These are phyloP conservation scores for Cyclargus thomasi DNA, from an alignment of 1,140 invertebrate species.

Conservation along the genomic window DNA sequence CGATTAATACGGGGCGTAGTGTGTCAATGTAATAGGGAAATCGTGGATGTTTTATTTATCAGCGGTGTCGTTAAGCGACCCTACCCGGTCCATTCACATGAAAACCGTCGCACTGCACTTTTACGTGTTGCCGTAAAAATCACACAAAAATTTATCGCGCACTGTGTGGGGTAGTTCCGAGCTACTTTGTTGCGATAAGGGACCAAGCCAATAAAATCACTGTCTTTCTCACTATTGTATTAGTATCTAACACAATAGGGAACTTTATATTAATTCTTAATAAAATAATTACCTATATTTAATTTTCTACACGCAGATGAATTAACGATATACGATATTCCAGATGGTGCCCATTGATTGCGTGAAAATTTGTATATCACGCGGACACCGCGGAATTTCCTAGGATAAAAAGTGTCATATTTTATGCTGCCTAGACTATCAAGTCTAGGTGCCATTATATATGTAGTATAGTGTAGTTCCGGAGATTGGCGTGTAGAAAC, in stretches of 20 bases:
- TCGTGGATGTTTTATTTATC: not conserved
- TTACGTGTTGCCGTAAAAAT: constrained; percentile 23
- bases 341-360: too few relatives aligned
- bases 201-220: constrained; percentile 1
- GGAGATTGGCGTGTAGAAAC: too few relatives aligned
- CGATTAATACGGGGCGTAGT: too few relatives aligned
- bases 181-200: constrained; percentile 1
- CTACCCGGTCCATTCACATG: constrained; percentile 12
- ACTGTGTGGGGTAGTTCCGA: not conserved
- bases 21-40: not conserved
- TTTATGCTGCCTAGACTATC: too few relatives aligned
- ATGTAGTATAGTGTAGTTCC: too few relatives aligned
- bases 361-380: too few relatives aligned
- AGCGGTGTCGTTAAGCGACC: constrained; percentile 13
- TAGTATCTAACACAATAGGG: not conserved
- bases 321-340: too few relatives aligned
- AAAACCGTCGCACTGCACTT: constrained; percentile 18
- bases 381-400: too few relatives aligned
- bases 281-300: not conserved
- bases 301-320: too few relatives aligned
- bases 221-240: not conserved
- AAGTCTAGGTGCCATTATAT: too few relatives aligned
- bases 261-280: not conserved
- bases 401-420: too few relatives aligned
- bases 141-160: constrained; percentile 24